A percentile compares a stretch with the other conserved stretches of the same genome.
These are phyloP conservation scores for Aegotheles bennettii DNA, from an alignment of 2,113 vertebrate species.

Conservation along the genomic window DNA sequence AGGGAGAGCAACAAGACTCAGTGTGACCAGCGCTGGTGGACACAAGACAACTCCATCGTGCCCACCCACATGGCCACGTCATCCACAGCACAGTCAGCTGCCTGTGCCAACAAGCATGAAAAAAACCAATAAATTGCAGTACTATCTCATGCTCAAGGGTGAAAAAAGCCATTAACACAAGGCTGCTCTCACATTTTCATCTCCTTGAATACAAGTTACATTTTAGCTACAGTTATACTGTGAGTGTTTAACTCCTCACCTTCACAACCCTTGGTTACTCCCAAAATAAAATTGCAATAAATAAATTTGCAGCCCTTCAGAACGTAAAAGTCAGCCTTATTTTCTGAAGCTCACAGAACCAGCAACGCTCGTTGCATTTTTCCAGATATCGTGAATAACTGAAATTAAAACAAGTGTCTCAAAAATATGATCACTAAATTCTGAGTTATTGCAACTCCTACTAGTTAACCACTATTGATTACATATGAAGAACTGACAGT, in stretches of 20 bases:
- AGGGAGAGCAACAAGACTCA: background rate
- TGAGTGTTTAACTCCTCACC: conserved; percentile 27
- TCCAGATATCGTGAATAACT: background rate
- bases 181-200: background rate
- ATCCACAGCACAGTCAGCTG: background rate
- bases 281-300: background rate
- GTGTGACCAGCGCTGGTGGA: background rate
- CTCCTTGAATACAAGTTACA: background rate
- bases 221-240: conserved; percentile 18
- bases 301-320: background rate
- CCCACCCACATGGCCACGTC: background rate
- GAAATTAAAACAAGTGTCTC: background rate
- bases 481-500: background rate
- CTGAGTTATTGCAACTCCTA: background rate
- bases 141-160: background rate
- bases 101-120: background rate
- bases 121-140: background rate
- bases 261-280: background rate
- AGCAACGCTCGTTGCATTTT: background rate
- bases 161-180: background rate
- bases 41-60: background rate
- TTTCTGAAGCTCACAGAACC: background rate
- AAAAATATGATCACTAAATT: background rate
- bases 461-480: background rate
- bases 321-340: background rate